Percentiles rank a stretch among this genome's conserved stretches.
phyloP scores from a whole-genome alignment of 1,140 invertebrate species.

The Apocrypta bakeri region DNA sequence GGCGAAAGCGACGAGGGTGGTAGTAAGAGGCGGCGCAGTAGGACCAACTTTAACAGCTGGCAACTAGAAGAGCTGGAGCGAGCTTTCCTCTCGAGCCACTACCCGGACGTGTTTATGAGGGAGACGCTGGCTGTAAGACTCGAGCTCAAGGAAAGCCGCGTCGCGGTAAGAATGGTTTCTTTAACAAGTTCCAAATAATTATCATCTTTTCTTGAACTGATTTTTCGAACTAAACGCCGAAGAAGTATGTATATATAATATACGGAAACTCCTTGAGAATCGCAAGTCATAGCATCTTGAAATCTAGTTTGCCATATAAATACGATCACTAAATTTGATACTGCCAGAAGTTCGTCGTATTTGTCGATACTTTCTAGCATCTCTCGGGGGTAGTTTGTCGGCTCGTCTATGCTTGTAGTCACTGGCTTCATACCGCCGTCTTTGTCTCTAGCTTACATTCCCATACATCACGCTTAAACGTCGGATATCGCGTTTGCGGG shows the following conservation, averaged over 20 bases:
- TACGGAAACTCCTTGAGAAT: too few relatives aligned
- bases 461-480: conserved; percentile 41
- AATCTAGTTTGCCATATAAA: too few relatives aligned
- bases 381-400: conserved; percentile 67
- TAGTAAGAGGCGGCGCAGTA: conserved; percentile 87
- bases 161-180: conserved; percentile 87
- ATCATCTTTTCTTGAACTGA: too few relatives aligned
- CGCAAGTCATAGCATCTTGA: neutral
- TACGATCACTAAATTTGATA: too few relatives aligned
- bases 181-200: neutral
- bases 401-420: conserved; percentile 61
- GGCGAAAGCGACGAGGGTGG: conserved; percentile 80
- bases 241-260: too few relatives aligned
- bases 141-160: conserved; percentile 97
- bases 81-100: conserved; percentile 96
- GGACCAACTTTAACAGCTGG: conserved; percentile 99
- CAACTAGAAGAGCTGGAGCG: conserved; percentile 98
- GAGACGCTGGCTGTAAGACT: conserved; percentile 95
- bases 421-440: conserved; percentile 38
- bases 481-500: conserved; percentile 12
- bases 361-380: conserved; percentile 45
- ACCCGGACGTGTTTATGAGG: conserved; percentile 99
- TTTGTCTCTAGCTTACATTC: conserved; percentile 34
- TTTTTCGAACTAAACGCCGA: too few relatives aligned
- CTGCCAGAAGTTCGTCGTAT: too few relatives aligned